Base-by-base conservation (phyloP, 2,113 vertebrate genomes). In the Pholis gunnellus region DNA sequence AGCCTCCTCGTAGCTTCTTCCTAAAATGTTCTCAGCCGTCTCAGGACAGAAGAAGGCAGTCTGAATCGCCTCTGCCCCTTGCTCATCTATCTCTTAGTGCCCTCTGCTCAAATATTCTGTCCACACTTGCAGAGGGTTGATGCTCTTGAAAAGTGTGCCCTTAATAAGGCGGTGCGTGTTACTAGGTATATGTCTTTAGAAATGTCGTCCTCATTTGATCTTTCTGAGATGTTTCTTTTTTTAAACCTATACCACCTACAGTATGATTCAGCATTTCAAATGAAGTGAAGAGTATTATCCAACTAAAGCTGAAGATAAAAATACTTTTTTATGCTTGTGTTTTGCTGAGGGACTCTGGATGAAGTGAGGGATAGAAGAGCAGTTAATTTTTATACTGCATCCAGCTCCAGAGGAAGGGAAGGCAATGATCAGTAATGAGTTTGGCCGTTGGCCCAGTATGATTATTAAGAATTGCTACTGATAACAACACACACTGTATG, bases 151-250 rank as follows among this genome's bases (percentile, higher is more conserved):
- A 83, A 59, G 63, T 70, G 67, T 79, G 64, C 65, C 31, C 70
- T 85, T 93, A 90, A 93, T 94, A 90, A 93, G 84, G 68, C 69
- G 44, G 20, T 72, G 71, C 75, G 78, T 83, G 69, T 84, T 77
- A 10, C 64, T 50, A 80, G 68, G 72, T 85, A 61, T 67, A 76
- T 88, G 18, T 88, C 83, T 89, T 91, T 78, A 90, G 86, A 92
- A 84, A 86, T 84, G 57, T 81, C 40, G 67, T 88, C 72, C 5
- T 50, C 79, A 52, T 88, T 91, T 89, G 81, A 92, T 87, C 84
- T 87, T 82, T 72, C 38, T 17, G 46, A 74, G 67, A 73, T 56
- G n/a, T 59, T 82, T 85, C n/a, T 78, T 66, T 81, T 40, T 86
- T 86, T 70, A 81, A 75, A 82, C 75, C 64, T 70, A 31, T 31